Evolutionary conservation across 2,113 vertebrate genomes (phyloP), one percentile per base, ranked within the genome.

Genomic region (Pluvianellus socialis): DNA sequence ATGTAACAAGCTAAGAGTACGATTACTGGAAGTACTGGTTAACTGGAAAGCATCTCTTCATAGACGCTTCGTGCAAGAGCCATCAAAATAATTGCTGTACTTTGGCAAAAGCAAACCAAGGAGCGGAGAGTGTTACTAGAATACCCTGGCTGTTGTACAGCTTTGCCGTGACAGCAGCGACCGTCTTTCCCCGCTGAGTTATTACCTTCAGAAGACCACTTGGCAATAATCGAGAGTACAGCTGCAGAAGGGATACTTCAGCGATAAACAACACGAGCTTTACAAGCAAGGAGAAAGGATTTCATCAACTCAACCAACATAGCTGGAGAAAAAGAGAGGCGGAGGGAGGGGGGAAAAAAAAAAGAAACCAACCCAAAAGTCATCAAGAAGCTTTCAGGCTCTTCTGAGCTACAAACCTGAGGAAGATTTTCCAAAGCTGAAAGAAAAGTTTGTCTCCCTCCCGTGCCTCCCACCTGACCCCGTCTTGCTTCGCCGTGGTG

Each of bases 401-500:
- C 61, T 79, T 73, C 71, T 2, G 6, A 2, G 12, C 61, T 68
- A 55, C 35, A 67, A 56, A 71, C 16, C n/a, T 68, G 74, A 96
- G 87, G 52, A 84, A 84, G 50, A 71, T 35, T 90, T 97, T 97
- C 95, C 91, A 27, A 65, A 75, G 70, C 77, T 52, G 17, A 94
- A 79, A 95, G 72, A 33, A 86, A 86, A 77, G 76, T 83, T 80
- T 75, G 4, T 65, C n/a, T 84, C 66, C 79, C n/a, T 47, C 65
- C 52, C 3, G 14, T 11, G n/a, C 84, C 94, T 87, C 94, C 86
- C 93, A 96, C 95, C 44, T 73, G 79, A 95, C 95, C 10, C 87
- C 80, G 4, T 22, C n/a, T 17, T 4, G 33, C 94, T 94, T 95
- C 94, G 77, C 77, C 96, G 96, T 58, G 96, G 95, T 93, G 49